A percentile compares a stretch with the other conserved stretches of the same genome.
phyloP scores from a whole-genome alignment of 2,888 invertebrate genomes.

The Caenorhabditis uteleia region DNA sequence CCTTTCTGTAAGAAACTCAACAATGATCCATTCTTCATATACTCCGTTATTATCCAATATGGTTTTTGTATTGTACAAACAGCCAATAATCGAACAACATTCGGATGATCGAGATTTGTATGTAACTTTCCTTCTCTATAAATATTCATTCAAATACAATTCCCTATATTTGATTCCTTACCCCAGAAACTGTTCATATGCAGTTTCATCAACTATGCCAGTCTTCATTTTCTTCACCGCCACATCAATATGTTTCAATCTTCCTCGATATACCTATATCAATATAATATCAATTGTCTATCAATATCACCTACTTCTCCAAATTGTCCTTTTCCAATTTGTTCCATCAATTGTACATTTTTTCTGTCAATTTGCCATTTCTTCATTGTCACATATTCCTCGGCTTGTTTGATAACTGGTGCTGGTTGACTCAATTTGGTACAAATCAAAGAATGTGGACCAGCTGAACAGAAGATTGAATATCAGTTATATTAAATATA shows the following conservation, averaged over 20 bases:
- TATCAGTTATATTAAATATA: neutral
- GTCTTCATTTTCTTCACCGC: constrained; percentile 32
- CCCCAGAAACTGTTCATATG: constrained; percentile 21
- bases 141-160: no score
- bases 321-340: constrained; percentile 31
- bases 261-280: constrained; percentile 19
- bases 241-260: constrained; percentile 17
- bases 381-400: constrained; percentile 21
- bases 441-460: no score
- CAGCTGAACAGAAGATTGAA: no score
- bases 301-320: constrained; percentile 13
- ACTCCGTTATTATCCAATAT: constrained; percentile 35
- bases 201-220: constrained; percentile 13
- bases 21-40: constrained; percentile 30
- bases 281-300: neutral
- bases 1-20: constrained; percentile 14
- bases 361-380: constrained; percentile 28
- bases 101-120: constrained; percentile 26
- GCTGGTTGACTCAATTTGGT: constrained; percentile 29
- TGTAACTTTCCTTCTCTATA: constrained; percentile 29
- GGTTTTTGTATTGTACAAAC: constrained; percentile 23
- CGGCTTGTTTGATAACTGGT: constrained; percentile 1
- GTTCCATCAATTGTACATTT: constrained; percentile 11
- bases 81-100: constrained; percentile 28
- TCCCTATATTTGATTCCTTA: neutral